Conservation (phyloP, 1,140 invertebrate genomes). For the Drosophila simulans region DNA sequence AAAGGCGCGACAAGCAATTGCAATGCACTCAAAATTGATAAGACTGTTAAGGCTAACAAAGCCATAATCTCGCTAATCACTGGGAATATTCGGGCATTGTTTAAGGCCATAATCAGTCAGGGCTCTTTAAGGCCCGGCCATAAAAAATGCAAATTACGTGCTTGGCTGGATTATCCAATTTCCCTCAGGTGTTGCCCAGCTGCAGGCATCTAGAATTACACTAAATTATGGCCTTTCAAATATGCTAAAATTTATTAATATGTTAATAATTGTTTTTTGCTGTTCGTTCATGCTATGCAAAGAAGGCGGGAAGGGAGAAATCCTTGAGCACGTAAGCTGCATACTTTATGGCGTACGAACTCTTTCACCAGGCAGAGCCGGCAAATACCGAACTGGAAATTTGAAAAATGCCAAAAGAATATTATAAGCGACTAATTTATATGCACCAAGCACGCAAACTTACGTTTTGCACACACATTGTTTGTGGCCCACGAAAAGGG, state of each 20-base stretch:
- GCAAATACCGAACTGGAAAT: conserved; percentile 76
- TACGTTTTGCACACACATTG: conserved; percentile 82
- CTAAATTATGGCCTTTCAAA: conserved; percentile 80
- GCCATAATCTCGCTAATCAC: conserved; percentile 18
- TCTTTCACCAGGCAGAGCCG: conserved; percentile 64
- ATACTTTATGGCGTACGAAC: conserved; percentile 81
- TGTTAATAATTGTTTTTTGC: conserved; percentile 80
- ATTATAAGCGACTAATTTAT: conserved; percentile 83
- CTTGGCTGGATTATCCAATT: conserved; percentile 64
- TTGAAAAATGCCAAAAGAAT: conserved; percentile 82
- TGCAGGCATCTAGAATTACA: conserved; percentile 77
- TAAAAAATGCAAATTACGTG: conserved; percentile 42
- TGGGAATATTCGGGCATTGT: conserved; percentile 8
- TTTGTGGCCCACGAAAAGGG: conserved; percentile 30
- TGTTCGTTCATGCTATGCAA: conserved; percentile 23
- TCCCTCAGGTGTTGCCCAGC: conserved; percentile 67
- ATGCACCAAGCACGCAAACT: conserved; percentile 79
- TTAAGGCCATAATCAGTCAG: conserved; percentile 31
- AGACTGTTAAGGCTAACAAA: conserved; percentile 6
- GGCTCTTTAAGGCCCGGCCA: conserved; percentile 21
- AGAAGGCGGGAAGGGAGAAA: conserved; percentile 10
- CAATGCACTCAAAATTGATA: conserved; percentile 37
- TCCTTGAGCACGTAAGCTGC: conserved; percentile 74
- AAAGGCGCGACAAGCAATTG: conserved; percentile 2
- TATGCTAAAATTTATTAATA: conserved; percentile 83